Percentiles rank a stretch among this genome's conserved stretches.
phyloP scores from a whole-genome alignment of 2,113 vertebrate genomes.

The Hepsetus odoe region DNA sequence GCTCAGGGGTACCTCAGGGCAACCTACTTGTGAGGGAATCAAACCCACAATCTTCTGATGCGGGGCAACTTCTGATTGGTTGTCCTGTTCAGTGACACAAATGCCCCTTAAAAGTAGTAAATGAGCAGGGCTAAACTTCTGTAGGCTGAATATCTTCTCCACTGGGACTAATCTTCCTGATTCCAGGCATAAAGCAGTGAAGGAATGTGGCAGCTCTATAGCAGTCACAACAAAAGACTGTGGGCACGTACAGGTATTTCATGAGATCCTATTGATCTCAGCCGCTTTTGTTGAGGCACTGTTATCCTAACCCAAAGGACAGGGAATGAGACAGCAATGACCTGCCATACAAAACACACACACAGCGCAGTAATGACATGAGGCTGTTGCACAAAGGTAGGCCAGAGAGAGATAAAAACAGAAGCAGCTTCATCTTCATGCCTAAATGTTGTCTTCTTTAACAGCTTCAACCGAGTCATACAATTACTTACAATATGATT shows the following conservation, averaged over 20 bases:
- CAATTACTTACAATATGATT: no score
- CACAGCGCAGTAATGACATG: not conserved
- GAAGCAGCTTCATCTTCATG: not conserved
- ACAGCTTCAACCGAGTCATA: no score
- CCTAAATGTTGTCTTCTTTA: not conserved
- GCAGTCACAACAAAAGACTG: not conserved
- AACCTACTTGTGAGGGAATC: no score
- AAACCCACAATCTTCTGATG: no score
- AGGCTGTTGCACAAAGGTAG: not conserved
- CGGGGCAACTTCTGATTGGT: no score
- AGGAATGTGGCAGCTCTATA: not conserved
- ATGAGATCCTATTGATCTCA: constrained; percentile 3
- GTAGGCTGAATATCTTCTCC: not conserved
- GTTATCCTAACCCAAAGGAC: not conserved
- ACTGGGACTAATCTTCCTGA: not conserved
- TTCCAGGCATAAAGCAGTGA: constrained; percentile 3
- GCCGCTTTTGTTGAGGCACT: not conserved
- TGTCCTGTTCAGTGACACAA: no score
- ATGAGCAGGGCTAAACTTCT: no score
- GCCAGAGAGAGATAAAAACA: not conserved
- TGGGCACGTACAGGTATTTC: not conserved
- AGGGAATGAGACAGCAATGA: not conserved
- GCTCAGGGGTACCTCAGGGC: no score
- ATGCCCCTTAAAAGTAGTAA: not conserved
- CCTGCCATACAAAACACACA: not conserved